Evolutionary conservation across 1,140 invertebrate species (phyloP), one percentile per base, ranked within the genome.

Genomic region (Ceratina japonica): DNA sequence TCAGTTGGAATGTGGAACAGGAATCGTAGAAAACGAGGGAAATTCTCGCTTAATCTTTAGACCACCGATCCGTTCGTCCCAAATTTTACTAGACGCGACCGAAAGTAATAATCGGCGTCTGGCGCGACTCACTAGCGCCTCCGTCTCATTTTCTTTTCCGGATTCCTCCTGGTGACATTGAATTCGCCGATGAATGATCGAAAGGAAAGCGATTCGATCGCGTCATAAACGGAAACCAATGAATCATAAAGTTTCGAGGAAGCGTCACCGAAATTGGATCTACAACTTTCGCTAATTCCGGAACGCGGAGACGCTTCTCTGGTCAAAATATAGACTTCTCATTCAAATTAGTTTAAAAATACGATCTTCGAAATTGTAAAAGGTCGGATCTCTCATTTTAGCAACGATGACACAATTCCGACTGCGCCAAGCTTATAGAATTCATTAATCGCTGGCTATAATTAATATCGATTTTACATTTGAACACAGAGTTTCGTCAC

Each of bases 21-120:
- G 75, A 79, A 79, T 74, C 77, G 70, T 71, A 78, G 75, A 78
- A 72, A 78, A 78, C 75, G 75, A 78, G 75, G 75, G 75, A 78
- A 78, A 78, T 78, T 63, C 75, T 76, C 65, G 75, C 56, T 71
- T 64, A 72, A 63, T 72, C 68, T 72, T 72, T 56, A 63, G 68
- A 63, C 69, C 59, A 72, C 20, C 75, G 75, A 78, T 78, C 75
- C 75, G 69, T 78, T 49, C 37, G 75, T 44, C 52, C 58, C 58
- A 62, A 77, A 71, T 71, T 77, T 72, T n/a, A 18, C 22, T n/a
- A 10, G 24, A 12, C 15, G 2, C 49, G n/a, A 24, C 31, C 16
- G 62, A 75, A 24, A 75, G 51, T 65, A 16, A 18, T 31, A 7
- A 7, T 68, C 37, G 18, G 37, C n/a, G 18, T 10, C 5, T 37